Conservation (phyloP, 2,113 vertebrate species). For the Pseudopipra pipra region DNA sequence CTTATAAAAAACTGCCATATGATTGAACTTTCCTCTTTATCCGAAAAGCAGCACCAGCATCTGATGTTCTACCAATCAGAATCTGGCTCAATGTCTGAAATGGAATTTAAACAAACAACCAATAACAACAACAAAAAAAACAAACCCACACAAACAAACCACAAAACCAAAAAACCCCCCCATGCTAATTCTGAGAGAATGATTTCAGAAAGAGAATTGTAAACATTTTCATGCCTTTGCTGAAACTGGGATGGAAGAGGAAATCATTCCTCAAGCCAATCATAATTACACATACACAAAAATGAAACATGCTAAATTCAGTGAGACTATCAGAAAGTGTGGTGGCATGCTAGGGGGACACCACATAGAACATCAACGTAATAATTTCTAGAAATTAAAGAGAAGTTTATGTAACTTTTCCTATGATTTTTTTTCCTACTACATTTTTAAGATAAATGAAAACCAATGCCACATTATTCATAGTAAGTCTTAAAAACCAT, state of each 20-base stretch:
- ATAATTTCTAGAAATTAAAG: not conserved
- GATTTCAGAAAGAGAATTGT: not conserved
- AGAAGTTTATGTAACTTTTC: not conserved
- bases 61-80: not conserved
- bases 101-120: not conserved
- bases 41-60: not conserved
- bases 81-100: not conserved
- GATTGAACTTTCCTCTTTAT: slow-evolving; percentile 46
- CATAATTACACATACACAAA: not conserved
- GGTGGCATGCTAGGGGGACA: not conserved
- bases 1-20: slow-evolving; percentile 9
- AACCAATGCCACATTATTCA: not conserved
- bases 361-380: not conserved
- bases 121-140: too few relatives aligned
- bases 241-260: not conserved
- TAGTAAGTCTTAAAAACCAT: not conserved
- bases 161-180: too few relatives aligned
- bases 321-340: not conserved
- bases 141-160: too few relatives aligned
- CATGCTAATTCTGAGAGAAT: not conserved
- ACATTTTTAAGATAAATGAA: not conserved
- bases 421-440: not conserved
- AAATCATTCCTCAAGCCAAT: not conserved
- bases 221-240: not conserved
- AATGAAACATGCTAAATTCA: not conserved